These are phyloP conservation scores for Decapterus maruadsi DNA, from an alignment of 2,797 vertebrate species.

Conservation along the genomic window DNA sequence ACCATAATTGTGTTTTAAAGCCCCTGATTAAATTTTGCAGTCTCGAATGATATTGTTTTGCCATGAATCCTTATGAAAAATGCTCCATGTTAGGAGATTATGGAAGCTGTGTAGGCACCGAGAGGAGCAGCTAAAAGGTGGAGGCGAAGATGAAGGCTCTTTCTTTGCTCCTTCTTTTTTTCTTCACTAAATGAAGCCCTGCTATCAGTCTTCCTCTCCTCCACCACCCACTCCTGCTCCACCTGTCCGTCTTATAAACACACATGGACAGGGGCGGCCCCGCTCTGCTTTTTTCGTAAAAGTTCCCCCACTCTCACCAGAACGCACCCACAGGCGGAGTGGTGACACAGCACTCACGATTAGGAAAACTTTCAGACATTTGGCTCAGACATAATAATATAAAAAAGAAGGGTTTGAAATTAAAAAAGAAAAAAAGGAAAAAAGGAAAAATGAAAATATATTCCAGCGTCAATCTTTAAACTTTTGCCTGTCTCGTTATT, in stretches of 20 bases:
- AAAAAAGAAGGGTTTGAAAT: conserved; percentile 14
- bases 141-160: conserved; percentile 54
- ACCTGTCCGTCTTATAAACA: conserved; percentile 30
- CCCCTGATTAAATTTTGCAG: conserved; percentile 82
- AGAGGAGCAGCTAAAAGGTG: conserved; percentile 41
- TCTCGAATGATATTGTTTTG: conserved; percentile 84
- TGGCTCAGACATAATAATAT: conserved; percentile 3
- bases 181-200: conserved; percentile 70
- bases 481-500: conserved; percentile 43
- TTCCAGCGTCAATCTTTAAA: conserved; percentile 36
- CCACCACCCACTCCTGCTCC: conserved; percentile 58
- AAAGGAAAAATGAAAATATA: neutral
- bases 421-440: neutral
- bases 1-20: conserved; percentile 83
- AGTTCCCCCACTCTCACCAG: neutral
- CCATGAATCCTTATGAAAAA: conserved; percentile 84
- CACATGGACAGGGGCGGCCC: conserved; percentile 21
- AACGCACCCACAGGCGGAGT: conserved; percentile 18
- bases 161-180: neutral
- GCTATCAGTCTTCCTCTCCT: conserved; percentile 55
- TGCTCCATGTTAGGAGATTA: conserved; percentile 67
- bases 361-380: conserved; percentile 13
- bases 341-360: conserved; percentile 25
- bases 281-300: neutral
- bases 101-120: conserved; percentile 53